Percentiles rank a stretch among this genome's conserved stretches.
phyloP scores from a whole-genome alignment of 2,888 invertebrate species.

The Ceriagrion tenellum region DNA sequence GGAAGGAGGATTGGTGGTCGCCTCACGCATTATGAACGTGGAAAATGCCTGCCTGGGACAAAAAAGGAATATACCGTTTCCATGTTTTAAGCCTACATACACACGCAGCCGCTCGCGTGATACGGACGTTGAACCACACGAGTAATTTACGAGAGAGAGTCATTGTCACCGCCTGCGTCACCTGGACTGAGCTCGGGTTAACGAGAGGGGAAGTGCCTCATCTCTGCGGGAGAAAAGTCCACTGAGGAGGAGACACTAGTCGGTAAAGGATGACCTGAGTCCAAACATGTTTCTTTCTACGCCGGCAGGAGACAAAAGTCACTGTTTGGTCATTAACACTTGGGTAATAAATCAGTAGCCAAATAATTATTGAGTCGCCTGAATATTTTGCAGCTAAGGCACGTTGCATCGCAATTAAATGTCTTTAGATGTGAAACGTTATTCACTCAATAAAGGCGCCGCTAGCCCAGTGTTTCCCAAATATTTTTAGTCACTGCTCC shows the following conservation, averaged over 20 bases:
- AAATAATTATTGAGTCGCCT: too few species aligned
- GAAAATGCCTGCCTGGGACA: background rate
- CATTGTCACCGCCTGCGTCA: constrained; percentile 13
- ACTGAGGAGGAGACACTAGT: background rate
- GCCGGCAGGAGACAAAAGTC: too few species aligned
- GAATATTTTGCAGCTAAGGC: too few species aligned
- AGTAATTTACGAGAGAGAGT: constrained; percentile 32
- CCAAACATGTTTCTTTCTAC: too few species aligned
- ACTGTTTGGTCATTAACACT: too few species aligned
- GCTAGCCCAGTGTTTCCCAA: too few species aligned
- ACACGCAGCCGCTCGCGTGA: background rate
- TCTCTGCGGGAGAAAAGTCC: background rate
- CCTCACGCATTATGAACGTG: constrained; percentile 28
- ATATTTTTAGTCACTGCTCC: too few species aligned
- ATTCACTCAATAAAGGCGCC: too few species aligned
- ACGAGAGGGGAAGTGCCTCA: background rate
- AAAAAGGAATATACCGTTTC: constrained; percentile 31
- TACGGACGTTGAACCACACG: background rate
- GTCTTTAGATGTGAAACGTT: too few species aligned
- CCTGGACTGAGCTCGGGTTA: background rate
- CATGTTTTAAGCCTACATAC: constrained; percentile 27
- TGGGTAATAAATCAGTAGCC: too few species aligned
- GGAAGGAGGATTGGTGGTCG: constrained; percentile 39
- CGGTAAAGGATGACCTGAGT: background rate
- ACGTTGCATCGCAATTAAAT: too few species aligned